Base-by-base conservation (phyloP, 2,888 invertebrate genomes). In the Dione juno region DNA sequence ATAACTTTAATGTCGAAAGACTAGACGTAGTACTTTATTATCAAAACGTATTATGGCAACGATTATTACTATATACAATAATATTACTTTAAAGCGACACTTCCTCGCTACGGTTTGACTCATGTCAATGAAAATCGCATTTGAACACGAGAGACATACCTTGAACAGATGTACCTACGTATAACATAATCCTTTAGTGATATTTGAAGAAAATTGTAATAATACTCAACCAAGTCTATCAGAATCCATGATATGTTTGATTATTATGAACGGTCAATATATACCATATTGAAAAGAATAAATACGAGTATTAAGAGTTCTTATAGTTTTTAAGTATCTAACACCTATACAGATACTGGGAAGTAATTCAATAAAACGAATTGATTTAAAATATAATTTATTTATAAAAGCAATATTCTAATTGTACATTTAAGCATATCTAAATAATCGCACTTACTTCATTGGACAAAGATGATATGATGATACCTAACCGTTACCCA, bases 371-470 rank as follows among this genome's bases (percentile, higher is more conserved):
- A 37, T 40, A 57, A 57, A 57, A 57, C 57, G 0, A 57, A 16
- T 7, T 40, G 10, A 11, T 57, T 57, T 19, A 13, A 7, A 57
- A 40, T 14, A 57, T 40, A 37, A 19, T 57, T 57, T 57, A 19
- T 35, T 54, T 35, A 35, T n/a, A 57, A 57, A 37, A 37, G 57
- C 57, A 57, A 57, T 6, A 57, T 40, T 53, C 14, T 11, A 57
- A 57, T 0, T 57, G 5, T 7, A 57, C 1, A 57, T 37, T 19
- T 11, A 37, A 57, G 57, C 37, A n/a, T 10, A 40, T 16, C 16
- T 16, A 1, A 40, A 40, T 11, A 11, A 7, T 37, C 37, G 16
- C 11, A 57, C 57, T 57, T 40, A 57, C 57, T 16, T 10, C 16
- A 16, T 57, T 37, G 16, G 16, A 57, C 3, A 54, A 54, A 10